phyloP scores from a whole-genome alignment of 2,113 vertebrate genomes.

The Poecilia latipinna region DNA sequence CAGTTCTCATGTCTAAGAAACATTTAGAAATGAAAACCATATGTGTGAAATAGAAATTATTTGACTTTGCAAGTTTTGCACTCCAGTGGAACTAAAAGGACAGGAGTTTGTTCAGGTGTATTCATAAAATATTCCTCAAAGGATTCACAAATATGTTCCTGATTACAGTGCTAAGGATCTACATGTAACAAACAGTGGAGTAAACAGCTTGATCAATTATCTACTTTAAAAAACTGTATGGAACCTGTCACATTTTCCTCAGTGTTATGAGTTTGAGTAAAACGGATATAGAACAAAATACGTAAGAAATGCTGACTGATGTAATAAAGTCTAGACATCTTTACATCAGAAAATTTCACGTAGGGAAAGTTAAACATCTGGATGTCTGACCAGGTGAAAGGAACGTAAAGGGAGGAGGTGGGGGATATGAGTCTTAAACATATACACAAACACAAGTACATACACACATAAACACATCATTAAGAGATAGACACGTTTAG shows the following conservation, averaged over 20 bases:
- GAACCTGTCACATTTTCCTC: background rate
- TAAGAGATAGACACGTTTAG: slow-evolving; percentile 66
- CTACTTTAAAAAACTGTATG: background rate
- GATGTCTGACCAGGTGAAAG: slow-evolving; percentile 63
- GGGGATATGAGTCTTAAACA: slow-evolving; percentile 16
- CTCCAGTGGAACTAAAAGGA: background rate
- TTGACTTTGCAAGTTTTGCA: background rate
- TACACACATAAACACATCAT: slow-evolving; percentile 45
- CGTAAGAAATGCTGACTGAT: background rate
- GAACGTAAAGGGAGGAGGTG: slow-evolving; percentile 13
- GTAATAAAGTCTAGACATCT: background rate
- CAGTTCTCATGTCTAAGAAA: slow-evolving; percentile 7
- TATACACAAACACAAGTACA: slow-evolving; percentile 18
- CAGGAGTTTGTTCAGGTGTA: background rate
- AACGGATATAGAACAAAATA: background rate
- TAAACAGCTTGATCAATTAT: background rate
- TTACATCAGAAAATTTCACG: background rate
- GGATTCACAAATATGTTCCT: background rate
- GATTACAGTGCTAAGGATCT: background rate
- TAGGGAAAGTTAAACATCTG: slow-evolving; percentile 60
- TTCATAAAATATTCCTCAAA: background rate
- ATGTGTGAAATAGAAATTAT: slow-evolving; percentile 17
- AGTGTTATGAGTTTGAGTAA: background rate
- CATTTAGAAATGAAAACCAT: slow-evolving; percentile 18
- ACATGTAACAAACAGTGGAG: background rate